Conservation (phyloP, 2,797 vertebrate genomes). For the Coendou prehensilis region DNA sequence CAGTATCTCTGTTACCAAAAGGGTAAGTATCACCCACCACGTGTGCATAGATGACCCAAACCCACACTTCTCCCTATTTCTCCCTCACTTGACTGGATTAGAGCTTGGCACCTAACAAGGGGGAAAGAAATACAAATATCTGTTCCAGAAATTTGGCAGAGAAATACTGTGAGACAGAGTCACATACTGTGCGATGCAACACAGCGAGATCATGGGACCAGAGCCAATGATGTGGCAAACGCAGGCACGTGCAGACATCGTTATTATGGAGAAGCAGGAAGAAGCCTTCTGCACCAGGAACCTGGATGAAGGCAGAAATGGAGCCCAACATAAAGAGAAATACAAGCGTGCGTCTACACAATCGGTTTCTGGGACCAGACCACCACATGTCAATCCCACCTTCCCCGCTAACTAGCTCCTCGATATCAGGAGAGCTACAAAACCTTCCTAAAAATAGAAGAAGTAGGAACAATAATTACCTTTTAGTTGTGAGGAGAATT, state of each 20-base stretch:
- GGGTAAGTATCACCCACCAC: background rate
- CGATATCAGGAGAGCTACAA: background rate
- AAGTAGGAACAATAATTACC: background rate
- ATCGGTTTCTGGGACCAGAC: background rate
- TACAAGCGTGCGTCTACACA: background rate
- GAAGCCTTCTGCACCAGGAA: background rate
- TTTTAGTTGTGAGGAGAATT: background rate
- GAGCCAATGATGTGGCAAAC: background rate
- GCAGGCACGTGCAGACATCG: background rate
- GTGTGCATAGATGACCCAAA: background rate
- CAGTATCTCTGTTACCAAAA: background rate
- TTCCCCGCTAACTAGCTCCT: background rate
- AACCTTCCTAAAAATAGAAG: background rate
- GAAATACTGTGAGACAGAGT: background rate
- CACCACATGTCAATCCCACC: background rate
- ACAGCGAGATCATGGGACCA: background rate
- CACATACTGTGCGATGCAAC: background rate
- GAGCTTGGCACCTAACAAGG: background rate
- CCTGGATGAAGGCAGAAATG: background rate
- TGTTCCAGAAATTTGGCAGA: background rate
- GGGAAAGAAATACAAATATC: background rate
- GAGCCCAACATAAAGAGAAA: background rate
- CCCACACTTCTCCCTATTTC: background rate
- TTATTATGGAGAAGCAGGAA: background rate
- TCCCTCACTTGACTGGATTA: background rate